Percentiles rank a stretch among this genome's conserved stretches.
Evolutionary conservation across 2,888 invertebrate species (phyloP).

Genomic region (Nomada goodeniana): DNA sequence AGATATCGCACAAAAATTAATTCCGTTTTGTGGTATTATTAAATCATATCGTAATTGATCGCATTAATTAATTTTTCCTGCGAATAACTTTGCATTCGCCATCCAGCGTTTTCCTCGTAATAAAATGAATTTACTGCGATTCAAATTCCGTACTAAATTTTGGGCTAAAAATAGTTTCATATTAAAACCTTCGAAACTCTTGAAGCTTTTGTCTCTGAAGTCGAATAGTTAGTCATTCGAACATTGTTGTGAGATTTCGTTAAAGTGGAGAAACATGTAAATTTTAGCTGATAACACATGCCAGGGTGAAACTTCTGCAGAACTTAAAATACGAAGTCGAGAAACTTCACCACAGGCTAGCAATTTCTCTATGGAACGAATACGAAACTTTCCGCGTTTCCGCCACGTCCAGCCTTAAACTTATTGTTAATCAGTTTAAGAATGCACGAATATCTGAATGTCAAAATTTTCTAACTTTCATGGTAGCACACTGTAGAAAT

Average conservation of each 20-base stretch:
- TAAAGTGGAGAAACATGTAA: conserved; percentile 18
- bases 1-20: not conserved
- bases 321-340: conserved; percentile 29
- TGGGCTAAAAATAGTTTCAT: too few species aligned
- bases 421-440: conserved; percentile 16
- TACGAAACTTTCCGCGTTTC: conserved; percentile 25
- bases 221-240: not conserved
- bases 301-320: conserved; percentile 12
- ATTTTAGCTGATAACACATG: conserved; percentile 23
- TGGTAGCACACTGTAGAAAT: too few species aligned
- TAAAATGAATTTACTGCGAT: too few species aligned
- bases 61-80: not conserved
- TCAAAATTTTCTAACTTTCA: not conserved
- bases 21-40: not conserved
- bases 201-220: not conserved
- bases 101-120: too few species aligned
- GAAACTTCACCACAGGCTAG: conserved; percentile 26
- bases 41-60: not conserved
- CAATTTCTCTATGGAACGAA: conserved; percentile 7
- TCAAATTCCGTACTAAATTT: too few species aligned
- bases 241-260: not conserved
- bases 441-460: not conserved
- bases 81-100: not conserved
- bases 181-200: too few species aligned
- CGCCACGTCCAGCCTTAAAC: not conserved